Evolutionary conservation across 1,140 invertebrate species (phyloP).

Genomic region (Drepana arcuata): DNA sequence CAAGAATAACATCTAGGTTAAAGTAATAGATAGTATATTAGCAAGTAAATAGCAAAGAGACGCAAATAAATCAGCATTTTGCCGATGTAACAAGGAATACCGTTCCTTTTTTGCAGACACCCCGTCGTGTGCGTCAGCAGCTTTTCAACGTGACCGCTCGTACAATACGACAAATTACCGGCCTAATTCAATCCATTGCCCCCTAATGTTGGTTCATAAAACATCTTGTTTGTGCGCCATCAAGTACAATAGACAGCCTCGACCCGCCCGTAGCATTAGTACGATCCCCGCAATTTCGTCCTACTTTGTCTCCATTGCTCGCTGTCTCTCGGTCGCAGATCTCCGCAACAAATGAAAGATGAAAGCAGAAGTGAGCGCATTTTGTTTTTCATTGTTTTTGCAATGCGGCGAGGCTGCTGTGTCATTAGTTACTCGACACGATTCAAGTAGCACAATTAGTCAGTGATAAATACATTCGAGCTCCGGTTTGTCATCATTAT

Average conservation of each 20-base stretch:
- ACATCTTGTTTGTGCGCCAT: conserved; percentile 48
- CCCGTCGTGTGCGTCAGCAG: conserved; percentile 4
- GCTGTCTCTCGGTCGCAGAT: conserved; percentile 26
- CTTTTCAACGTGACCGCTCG: conserved; percentile 13
- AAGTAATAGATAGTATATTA: no score
- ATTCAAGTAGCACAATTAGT: conserved; percentile 6
- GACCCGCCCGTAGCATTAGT: conserved; percentile 23
- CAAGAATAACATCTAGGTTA: no score
- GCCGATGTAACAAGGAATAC: conserved; percentile 7
- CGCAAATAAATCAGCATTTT: conserved; percentile 6
- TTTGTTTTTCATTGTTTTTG: conserved; percentile 32
- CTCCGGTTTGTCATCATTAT: no score
- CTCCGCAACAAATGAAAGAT: conserved; percentile 37
- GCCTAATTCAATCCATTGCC: conserved; percentile 46
- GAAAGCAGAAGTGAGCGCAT: conserved; percentile 20
- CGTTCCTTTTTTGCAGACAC: no score
- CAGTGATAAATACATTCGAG: conserved; percentile 1
- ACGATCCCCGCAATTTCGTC: conserved; percentile 33
- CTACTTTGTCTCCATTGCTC: conserved; percentile 47
- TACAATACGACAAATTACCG: conserved; percentile 39
- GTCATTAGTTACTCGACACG: conserved; percentile 20
- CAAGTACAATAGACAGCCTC: conserved; percentile 34
- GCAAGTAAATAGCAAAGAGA: no score
- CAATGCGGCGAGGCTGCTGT: conserved; percentile 9
- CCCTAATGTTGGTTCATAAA: conserved; percentile 53